These are phyloP conservation scores for Eupithecia vulgata DNA, from an alignment of 2,888 invertebrate species.

Conservation along the genomic window DNA sequence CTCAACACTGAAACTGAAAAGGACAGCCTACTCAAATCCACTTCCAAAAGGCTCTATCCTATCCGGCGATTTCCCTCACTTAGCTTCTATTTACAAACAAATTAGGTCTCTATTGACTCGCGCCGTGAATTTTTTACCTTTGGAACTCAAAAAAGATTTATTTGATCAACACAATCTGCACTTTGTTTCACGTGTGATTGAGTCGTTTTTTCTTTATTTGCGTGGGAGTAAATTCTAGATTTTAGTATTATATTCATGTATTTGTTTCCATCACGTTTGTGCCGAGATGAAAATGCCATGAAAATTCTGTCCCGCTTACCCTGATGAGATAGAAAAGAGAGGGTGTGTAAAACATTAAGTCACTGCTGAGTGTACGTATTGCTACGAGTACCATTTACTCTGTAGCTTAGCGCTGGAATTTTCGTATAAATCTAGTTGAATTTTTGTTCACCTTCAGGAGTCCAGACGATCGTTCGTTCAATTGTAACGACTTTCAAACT, in stretches of 20 bases:
- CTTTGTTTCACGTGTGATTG: constrained; percentile 62
- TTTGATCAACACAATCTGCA: constrained; percentile 65
- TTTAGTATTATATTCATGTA: constrained; percentile 81
- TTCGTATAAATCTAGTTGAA: constrained; percentile 65
- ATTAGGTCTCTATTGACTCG: constrained; percentile 60
- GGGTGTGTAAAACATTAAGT: constrained; percentile 71
- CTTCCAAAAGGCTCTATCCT: constrained; percentile 61
- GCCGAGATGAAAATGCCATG: constrained; percentile 79
- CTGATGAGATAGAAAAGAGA: constrained; percentile 67
- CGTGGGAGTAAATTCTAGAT: constrained; percentile 63
- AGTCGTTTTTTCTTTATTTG: constrained; percentile 63
- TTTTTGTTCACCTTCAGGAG: constrained; percentile 73
- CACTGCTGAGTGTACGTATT: constrained; percentile 68
- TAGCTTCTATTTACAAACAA: constrained; percentile 51
- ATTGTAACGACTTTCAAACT: constrained; percentile 66
- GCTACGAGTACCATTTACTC: constrained; percentile 72
- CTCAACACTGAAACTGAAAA: constrained; percentile 65
- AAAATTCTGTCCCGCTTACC: constrained; percentile 72
- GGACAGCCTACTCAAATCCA: constrained; percentile 59
- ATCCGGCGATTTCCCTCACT: constrained; percentile 43
- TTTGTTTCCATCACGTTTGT: constrained; percentile 80
- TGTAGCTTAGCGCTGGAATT: constrained; percentile 65
- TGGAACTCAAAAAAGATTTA: constrained; percentile 78
- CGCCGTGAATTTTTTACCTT: constrained; percentile 67
- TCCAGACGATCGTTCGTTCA: constrained; percentile 68